A percentile compares a stretch with the other conserved stretches of the same genome.
Evolutionary conservation across 2,797 vertebrate species (phyloP).

Genomic region (Tauraco hartlaubi): DNA sequence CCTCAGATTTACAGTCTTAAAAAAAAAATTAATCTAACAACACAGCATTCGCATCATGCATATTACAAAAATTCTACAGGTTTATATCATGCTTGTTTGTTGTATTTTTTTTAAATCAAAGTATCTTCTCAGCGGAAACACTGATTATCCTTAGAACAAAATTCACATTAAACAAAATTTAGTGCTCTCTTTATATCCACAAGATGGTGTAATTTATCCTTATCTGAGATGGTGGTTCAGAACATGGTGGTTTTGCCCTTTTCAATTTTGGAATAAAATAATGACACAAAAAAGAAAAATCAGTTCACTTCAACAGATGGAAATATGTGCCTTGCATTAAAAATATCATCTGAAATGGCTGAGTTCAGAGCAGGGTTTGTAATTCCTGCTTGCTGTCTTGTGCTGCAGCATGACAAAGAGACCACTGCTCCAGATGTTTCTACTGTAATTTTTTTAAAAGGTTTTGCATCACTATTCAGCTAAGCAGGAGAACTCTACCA

Average conservation of each 20-base stretch:
- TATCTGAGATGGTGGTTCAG: slow-evolving; percentile 49
- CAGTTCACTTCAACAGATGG: not conserved
- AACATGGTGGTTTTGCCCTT: slow-evolving; percentile 9
- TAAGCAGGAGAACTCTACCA: not conserved
- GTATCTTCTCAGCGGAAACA: not conserved
- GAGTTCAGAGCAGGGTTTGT: not conserved
- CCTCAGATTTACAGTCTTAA: not conserved
- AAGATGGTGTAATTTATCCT: slow-evolving; percentile 77
- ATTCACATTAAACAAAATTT: not conserved
- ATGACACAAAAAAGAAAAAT: not conserved
- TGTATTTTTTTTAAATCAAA: not conserved
- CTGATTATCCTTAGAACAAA: not conserved
- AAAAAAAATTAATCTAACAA: not conserved
- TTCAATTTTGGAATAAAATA: not conserved
- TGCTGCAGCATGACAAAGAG: not conserved
- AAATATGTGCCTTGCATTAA: not conserved
- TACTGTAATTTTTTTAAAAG: not conserved
- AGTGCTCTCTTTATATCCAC: slow-evolving; percentile 61
- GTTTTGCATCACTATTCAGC: not conserved
- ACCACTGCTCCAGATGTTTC: not conserved
- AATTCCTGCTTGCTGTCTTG: not conserved
- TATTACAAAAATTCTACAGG: not conserved
- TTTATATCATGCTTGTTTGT: not conserved
- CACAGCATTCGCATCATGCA: not conserved
- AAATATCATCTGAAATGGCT: not conserved